Evolutionary conservation across 2,888 invertebrate species (phyloP), one percentile per base, ranked within the genome.

Genomic region (Folsomia candida): DNA sequence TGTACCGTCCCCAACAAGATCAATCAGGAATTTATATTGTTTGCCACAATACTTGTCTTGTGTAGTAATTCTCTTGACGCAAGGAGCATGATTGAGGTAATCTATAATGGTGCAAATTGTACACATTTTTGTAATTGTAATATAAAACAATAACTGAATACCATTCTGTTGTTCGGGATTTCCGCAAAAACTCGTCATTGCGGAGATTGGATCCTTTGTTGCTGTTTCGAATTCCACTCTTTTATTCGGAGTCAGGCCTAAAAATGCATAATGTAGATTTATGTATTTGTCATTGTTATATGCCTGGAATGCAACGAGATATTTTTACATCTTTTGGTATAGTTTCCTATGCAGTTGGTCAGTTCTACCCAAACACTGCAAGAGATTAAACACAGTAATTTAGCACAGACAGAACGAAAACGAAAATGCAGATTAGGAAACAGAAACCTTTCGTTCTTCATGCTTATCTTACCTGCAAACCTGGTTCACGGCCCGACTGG

Each of bases 1-100:
- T 22, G 77, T 67, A 68, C 74, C 76, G 61, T 76, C 78, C 59
- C 78, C 76, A 59, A 79, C 76, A 54, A 76, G 72, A 64, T 78
- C 78, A 65, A 79, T 78, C 28, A 79, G 69, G 64, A 77, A 76
- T 63, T 76, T 71, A 68, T 79, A 79, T 67, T 78, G 79, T 47
- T 76, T 75, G 14, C 79, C 79, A 68, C 79, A 79, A 65, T 76
- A 74, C 24, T 68, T 73, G 22, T 72, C 71, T 67, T 79, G 75
- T n/a, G 77, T 79, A 29, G 78, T 70, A 60, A 79, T 75, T 70
- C 75, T 75, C 70, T 78, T 78, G 68, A 79, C 77, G 70, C 79
- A 79, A 57, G 79, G 79, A 25, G 79, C 78, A 67, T 76, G 75
- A 29, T 69, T 73, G 70, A 79, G 74, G 72, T 79, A 79, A 61